These are phyloP conservation scores for Ranitomeya imitator DNA, from an alignment of 2,113 vertebrate species.

Conservation along the genomic window DNA sequence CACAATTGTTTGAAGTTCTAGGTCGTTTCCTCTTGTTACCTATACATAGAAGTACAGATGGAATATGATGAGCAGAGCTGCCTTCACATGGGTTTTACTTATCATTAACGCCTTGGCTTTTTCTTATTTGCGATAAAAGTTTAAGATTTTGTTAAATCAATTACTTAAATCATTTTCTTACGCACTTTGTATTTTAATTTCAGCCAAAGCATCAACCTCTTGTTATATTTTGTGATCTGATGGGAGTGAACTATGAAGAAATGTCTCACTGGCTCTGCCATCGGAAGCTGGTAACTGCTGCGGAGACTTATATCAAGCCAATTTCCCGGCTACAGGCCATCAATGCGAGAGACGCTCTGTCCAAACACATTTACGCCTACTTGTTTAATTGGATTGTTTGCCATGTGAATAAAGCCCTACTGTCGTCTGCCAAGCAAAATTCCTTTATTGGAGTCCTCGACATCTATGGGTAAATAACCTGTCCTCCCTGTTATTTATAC, in stretches of 20 bases:
- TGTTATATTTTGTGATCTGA: conserved; percentile 89
- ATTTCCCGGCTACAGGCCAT: conserved; percentile 90
- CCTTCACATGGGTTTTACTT: too few species aligned
- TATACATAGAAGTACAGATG: too few species aligned
- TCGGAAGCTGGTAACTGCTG: conserved; percentile 89
- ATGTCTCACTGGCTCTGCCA: conserved; percentile 98
- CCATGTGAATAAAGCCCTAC: conserved; percentile 92
- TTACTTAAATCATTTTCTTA: background rate
- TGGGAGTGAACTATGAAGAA: conserved; percentile 92
- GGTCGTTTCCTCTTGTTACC: too few species aligned
- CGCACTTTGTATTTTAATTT: conserved; percentile 12
- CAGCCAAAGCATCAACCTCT: conserved; percentile 91
- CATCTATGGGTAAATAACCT: conserved; percentile 88
- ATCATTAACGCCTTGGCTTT: too few species aligned
- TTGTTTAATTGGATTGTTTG: conserved; percentile 98
- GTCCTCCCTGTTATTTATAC: too few species aligned
- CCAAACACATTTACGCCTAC: conserved; percentile 97
- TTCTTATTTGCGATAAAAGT: too few species aligned
- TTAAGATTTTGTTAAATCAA: too few species aligned
- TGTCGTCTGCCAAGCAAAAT: conserved; percentile 87
- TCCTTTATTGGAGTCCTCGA: conserved; percentile 98
- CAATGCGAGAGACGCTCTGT: conserved; percentile 91
- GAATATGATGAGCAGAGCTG: too few species aligned
- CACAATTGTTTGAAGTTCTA: too few species aligned
- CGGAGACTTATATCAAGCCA: conserved; percentile 94